phyloP scores from a whole-genome alignment of 1,140 invertebrate species.

The Ladona fulva region DNA sequence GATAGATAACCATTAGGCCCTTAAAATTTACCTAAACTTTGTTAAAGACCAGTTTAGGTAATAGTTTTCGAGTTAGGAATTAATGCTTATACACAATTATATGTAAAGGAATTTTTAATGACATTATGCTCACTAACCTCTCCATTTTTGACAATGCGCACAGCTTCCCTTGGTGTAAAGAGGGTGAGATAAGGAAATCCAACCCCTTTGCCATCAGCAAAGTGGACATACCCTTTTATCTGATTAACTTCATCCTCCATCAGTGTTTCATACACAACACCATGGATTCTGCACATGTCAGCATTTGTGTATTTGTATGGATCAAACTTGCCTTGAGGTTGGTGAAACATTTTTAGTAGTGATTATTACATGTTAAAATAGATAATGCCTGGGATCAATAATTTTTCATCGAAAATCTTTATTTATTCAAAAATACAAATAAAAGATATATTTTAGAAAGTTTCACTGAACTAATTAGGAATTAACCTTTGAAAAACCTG shows the following conservation, averaged over 20 bases:
- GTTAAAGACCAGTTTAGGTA: too few species aligned
- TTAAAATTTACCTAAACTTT: not conserved
- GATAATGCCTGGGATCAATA: too few species aligned
- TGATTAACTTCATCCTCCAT: conserved; percentile 76
- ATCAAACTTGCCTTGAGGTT: conserved; percentile 60
- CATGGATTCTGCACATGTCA: conserved; percentile 70
- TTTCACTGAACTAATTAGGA: too few species aligned
- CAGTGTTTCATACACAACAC: conserved; percentile 65
- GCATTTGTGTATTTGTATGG: conserved; percentile 65
- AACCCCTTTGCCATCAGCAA: conserved; percentile 60
- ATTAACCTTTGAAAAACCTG: too few species aligned
- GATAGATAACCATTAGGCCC: not conserved
- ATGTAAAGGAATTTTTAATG: too few species aligned
- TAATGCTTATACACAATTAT: too few species aligned
- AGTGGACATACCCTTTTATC: conserved; percentile 61
- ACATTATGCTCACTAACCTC: conserved; percentile 43
- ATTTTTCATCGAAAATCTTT: too few species aligned
- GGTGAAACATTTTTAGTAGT: not conserved
- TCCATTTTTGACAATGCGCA: conserved; percentile 68
- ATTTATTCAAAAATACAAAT: too few species aligned
- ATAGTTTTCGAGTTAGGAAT: too few species aligned
- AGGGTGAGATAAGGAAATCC: conserved; percentile 63
- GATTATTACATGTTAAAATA: too few species aligned
- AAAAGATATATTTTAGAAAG: too few species aligned
- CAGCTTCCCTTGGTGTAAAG: conserved; percentile 65